These are phyloP conservation scores for Lomographa bimaculata DNA, from an alignment of 2,888 invertebrate species.

Conservation along the genomic window DNA sequence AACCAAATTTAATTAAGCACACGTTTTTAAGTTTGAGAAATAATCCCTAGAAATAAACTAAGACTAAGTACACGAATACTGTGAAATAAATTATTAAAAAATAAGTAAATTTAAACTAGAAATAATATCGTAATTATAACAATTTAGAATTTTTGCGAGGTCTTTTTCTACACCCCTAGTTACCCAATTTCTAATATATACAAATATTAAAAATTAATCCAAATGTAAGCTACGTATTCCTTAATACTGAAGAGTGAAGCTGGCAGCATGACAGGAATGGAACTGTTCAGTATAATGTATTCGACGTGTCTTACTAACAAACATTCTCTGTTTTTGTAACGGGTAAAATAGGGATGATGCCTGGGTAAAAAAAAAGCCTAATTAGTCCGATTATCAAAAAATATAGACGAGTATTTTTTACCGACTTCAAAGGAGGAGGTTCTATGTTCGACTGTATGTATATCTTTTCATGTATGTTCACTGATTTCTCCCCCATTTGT, in stretches of 20 bases:
- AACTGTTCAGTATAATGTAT: conserved; percentile 1
- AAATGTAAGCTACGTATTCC: conserved; percentile 10
- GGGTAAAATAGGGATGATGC: too few species aligned
- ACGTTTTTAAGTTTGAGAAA: conserved; percentile 25
- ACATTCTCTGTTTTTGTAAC: too few species aligned
- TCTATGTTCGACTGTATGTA: too few species aligned
- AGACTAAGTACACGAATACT: conserved; percentile 46
- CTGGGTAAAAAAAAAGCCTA: too few species aligned
- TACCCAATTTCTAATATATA: conserved; percentile 33
- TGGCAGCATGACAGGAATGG: conserved; percentile 26
- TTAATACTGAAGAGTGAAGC: conserved; percentile 9
- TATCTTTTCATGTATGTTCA: too few species aligned
- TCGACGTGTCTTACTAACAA: too few species aligned
- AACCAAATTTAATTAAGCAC: conserved; percentile 17
- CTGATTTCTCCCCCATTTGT: too few species aligned
- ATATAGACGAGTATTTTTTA: too few species aligned
- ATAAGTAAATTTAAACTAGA: conserved; percentile 34
- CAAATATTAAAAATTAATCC: conserved; percentile 14
- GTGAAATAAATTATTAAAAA: conserved; percentile 50
- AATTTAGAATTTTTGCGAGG: conserved; percentile 12
- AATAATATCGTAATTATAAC: conserved; percentile 35
- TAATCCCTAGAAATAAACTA: conserved; percentile 21
- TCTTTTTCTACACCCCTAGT: conserved; percentile 20
- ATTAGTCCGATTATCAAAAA: too few species aligned
- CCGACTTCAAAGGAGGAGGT: too few species aligned